Evolutionary conservation across 2,888 invertebrate genomes (phyloP).

Genomic region (Protodeltote pygarga): DNA sequence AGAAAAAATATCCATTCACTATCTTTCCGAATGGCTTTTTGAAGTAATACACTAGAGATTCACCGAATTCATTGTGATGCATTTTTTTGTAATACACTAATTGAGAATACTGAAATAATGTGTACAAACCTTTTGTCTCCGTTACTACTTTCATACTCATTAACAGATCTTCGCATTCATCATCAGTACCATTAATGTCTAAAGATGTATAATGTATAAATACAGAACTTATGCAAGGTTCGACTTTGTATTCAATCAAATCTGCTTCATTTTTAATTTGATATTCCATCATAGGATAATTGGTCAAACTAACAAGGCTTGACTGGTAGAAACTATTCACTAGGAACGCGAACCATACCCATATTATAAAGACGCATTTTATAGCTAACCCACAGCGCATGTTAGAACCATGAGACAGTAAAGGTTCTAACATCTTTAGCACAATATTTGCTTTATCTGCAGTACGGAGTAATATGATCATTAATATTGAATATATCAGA

Average conservation of each 20-base stretch:
- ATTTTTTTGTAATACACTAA: slow-evolving; percentile 10
- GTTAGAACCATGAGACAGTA: slow-evolving; percentile 17
- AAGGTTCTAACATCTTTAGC: slow-evolving; percentile 22
- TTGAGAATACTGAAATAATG: neutral
- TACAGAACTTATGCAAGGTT: slow-evolving; percentile 7
- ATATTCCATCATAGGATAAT: slow-evolving; percentile 36
- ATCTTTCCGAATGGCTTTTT: slow-evolving; percentile 12
- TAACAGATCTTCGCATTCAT: neutral
- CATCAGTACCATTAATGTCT: slow-evolving; percentile 35
- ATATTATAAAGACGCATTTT: slow-evolving; percentile 50
- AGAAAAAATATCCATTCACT: slow-evolving; percentile 27
- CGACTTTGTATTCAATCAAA: slow-evolving; percentile 11
- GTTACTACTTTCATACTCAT: slow-evolving; percentile 13
- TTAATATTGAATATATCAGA: slow-evolving; percentile 16
- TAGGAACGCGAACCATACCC: slow-evolving; percentile 63
- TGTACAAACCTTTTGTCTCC: slow-evolving; percentile 6
- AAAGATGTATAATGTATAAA: neutral
- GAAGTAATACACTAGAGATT: slow-evolving; percentile 16
- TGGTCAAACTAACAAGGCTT: slow-evolving; percentile 49
- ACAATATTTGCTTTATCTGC: slow-evolving; percentile 25
- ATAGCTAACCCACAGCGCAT: slow-evolving; percentile 11
- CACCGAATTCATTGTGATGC: slow-evolving; percentile 21
- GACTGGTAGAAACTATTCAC: slow-evolving; percentile 52
- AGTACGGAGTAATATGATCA: slow-evolving; percentile 19
- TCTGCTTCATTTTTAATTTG: slow-evolving; percentile 43